phyloP scores from a whole-genome alignment of 2,113 vertebrate genomes.

The Balaenoptera acutorostrata region DNA sequence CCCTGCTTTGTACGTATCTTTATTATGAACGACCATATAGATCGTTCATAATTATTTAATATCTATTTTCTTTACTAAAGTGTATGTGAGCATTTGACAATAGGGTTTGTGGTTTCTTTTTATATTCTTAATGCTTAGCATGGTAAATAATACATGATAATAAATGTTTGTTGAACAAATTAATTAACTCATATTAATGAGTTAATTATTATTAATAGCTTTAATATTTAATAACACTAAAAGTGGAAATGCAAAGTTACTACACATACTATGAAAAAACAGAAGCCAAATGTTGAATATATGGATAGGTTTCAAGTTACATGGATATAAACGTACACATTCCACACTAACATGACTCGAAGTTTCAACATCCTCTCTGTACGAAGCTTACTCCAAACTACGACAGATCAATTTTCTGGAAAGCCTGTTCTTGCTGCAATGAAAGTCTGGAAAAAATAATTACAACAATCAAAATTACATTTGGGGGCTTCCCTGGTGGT shows the following conservation, averaged over 20 bases:
- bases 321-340: background rate
- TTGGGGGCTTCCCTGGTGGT: no score
- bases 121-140: background rate
- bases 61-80: background rate
- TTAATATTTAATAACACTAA: background rate
- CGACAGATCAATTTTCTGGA: background rate
- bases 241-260: slow-evolving; percentile 9
- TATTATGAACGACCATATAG: background rate
- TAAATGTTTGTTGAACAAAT: background rate
- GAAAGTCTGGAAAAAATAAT: background rate
- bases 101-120: background rate
- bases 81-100: background rate
- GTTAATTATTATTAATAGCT: background rate
- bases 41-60: background rate
- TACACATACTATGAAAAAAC: background rate
- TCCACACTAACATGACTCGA: background rate
- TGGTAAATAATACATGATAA: background rate
- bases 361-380: background rate
- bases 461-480: background rate
- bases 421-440: background rate
- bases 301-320: background rate
- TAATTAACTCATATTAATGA: background rate
- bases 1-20: background rate
- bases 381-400: background rate
- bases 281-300: background rate